Percentiles rank a stretch among this genome's conserved stretches.
phyloP scores from a whole-genome alignment of 2,113 vertebrate genomes.

The Cichladusa arquata region DNA sequence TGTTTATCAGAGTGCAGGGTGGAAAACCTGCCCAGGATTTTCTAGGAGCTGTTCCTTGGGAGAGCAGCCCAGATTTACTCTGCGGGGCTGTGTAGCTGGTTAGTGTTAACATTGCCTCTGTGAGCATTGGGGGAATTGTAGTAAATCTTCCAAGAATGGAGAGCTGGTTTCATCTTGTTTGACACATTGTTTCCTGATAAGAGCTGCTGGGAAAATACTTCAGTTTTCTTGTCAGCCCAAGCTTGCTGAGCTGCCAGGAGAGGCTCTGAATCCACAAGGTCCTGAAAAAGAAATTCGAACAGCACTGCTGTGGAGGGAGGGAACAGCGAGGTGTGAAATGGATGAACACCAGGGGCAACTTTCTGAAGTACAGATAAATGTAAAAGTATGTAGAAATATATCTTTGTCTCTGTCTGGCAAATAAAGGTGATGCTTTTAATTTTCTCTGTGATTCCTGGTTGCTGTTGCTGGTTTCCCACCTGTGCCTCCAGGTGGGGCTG shows the following conservation, averaged over 20 bases:
- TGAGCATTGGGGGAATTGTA: constrained; percentile 54
- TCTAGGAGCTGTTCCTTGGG: constrained; percentile 1
- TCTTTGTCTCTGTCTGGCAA: background rate
- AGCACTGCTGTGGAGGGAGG: background rate
- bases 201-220: constrained; percentile 68
- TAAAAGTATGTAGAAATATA: background rate
- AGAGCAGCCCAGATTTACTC: background rate
- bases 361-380: background rate
- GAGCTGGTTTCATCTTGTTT: constrained; percentile 64
- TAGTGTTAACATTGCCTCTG: constrained; percentile 58
- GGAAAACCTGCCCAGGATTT: background rate
- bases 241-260: constrained; percentile 25
- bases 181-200: constrained; percentile 72
- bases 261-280: constrained; percentile 14
- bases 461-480: background rate
- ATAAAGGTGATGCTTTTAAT: background rate
- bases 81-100: background rate
- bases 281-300: background rate
- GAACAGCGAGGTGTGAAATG: background rate
- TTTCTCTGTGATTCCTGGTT: background rate
- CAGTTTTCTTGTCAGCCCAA: constrained; percentile 54
- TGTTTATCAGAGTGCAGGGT: background rate
- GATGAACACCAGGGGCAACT: background rate
- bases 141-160: constrained; percentile 51
- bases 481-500: background rate